Evolutionary conservation across 2,797 vertebrate genomes (phyloP).

Genomic region (Eospalax fontanierii): DNA sequence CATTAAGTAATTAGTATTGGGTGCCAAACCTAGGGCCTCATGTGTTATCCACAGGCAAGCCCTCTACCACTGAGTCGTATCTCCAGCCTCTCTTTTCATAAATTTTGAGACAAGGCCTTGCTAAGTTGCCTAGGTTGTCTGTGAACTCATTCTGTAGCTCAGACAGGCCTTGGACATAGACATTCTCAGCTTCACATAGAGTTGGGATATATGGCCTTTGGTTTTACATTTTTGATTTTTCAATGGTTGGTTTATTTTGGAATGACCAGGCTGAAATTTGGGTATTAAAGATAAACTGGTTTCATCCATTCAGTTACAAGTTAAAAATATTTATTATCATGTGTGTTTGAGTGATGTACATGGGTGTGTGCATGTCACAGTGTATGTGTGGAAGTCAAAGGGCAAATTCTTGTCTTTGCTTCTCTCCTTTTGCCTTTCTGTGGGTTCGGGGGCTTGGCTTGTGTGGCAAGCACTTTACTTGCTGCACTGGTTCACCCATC

Average conservation of each 20-base stretch:
- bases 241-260: slow-evolving; percentile 9
- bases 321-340: not conserved
- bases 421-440: not conserved
- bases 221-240: slow-evolving; percentile 49
- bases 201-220: not conserved
- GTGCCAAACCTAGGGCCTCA: not conserved
- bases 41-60: not conserved
- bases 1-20: not conserved
- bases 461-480: too few species aligned
- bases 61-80: not conserved
- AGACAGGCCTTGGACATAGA: not conserved
- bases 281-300: not conserved
- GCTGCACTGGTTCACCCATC: too few species aligned
- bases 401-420: not conserved
- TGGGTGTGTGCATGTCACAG: not conserved
- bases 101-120: not conserved
- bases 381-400: not conserved
- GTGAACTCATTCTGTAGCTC: not conserved
- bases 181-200: not conserved
- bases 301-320: not conserved
- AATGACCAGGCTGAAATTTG: slow-evolving; percentile 22
- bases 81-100: not conserved
- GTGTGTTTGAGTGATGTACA: not conserved
- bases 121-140: not conserved
- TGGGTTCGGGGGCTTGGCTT: too few species aligned